Conservation (phyloP, 2,888 invertebrate species). For the Aphelenchoides bicaudatus region DNA sequence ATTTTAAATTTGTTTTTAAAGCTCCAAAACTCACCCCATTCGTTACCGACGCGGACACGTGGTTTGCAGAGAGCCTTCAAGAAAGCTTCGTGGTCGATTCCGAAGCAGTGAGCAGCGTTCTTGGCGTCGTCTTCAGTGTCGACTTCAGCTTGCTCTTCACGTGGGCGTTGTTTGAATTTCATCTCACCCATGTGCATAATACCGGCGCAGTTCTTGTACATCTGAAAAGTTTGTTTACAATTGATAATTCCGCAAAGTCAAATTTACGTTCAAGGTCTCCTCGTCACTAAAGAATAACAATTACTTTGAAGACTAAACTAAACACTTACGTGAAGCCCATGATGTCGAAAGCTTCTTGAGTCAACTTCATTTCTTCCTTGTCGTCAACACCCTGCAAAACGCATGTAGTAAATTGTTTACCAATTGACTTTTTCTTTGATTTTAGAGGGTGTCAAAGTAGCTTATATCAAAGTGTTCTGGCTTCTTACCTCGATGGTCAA, state of each 20-base stretch:
- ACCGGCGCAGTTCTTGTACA: conserved; percentile 86
- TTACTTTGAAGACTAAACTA: too few relatives aligned
- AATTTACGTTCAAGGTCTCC: conserved; percentile 91
- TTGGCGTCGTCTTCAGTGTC: conserved; percentile 69
- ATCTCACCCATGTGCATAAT: conserved; percentile 99
- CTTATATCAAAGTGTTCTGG: too few relatives aligned
- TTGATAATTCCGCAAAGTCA: too few relatives aligned
- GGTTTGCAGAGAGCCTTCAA: conserved; percentile 63
- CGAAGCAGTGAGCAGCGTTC: conserved; percentile 46
- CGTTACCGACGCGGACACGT: conserved; percentile 65
- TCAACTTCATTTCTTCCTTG: conserved; percentile 73
- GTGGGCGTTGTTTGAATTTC: conserved; percentile 99
- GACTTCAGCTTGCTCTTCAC: conserved; percentile 98
- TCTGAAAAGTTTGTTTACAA: too few relatives aligned
- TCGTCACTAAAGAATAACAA: too few relatives aligned
- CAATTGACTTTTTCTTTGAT: too few relatives aligned
- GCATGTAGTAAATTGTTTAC: too few relatives aligned
- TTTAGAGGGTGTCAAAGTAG: too few relatives aligned
- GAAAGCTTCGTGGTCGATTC: conserved; percentile 51
- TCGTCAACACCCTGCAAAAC: conserved; percentile 94
- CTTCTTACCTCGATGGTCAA: conserved; percentile 81
- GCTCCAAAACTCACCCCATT: too few relatives aligned
- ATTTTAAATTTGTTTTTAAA: too few relatives aligned
- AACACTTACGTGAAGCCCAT: conserved; percentile 97
- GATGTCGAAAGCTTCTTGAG: conserved; percentile 69